Evolutionary conservation across 1,140 invertebrate species (phyloP).

Genomic region (Drosophila bipectinata): DNA sequence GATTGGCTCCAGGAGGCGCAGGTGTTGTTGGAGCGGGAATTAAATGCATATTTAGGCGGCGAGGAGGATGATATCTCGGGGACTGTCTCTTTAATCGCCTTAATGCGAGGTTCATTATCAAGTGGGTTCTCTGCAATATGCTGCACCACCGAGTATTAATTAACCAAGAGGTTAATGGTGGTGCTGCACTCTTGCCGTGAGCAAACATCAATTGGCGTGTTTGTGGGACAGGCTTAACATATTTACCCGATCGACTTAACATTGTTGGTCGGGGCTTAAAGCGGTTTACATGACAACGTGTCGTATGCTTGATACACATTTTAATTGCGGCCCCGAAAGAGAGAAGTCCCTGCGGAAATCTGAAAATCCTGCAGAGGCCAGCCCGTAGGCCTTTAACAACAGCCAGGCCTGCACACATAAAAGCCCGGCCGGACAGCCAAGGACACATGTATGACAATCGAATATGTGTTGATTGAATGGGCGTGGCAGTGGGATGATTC

Average conservation of each 20-base stretch:
- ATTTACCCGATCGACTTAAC: conserved; percentile 50
- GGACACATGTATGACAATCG: conserved; percentile 30
- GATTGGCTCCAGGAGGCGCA: conserved; percentile 22
- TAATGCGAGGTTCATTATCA: conserved; percentile 34
- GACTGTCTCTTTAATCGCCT: conserved; percentile 36
- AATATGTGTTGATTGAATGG: conserved; percentile 51
- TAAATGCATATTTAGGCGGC: conserved; percentile 43
- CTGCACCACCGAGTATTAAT: conserved; percentile 20
- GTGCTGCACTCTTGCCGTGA: conserved; percentile 25
- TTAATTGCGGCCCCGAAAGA: conserved; percentile 63
- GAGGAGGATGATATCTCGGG: neutral
- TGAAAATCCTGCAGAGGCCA: conserved; percentile 25
- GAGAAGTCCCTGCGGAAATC: conserved; percentile 14
- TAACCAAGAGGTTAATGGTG: conserved; percentile 13
- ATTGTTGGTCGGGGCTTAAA: conserved; percentile 49
- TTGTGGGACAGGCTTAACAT: conserved; percentile 54
- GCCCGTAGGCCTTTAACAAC: neutral
- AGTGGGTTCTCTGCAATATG: neutral
- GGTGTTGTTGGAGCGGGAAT: conserved; percentile 24
- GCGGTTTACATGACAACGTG: conserved; percentile 64
- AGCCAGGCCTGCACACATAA: conserved; percentile 2
- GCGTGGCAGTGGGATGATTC: conserved; percentile 32
- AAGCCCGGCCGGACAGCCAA: conserved; percentile 30
- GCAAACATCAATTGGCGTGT: conserved; percentile 34
- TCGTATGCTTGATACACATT: conserved; percentile 62